phyloP scores from a whole-genome alignment of 2,113 vertebrate genomes.

The Cavia aperea region DNA sequence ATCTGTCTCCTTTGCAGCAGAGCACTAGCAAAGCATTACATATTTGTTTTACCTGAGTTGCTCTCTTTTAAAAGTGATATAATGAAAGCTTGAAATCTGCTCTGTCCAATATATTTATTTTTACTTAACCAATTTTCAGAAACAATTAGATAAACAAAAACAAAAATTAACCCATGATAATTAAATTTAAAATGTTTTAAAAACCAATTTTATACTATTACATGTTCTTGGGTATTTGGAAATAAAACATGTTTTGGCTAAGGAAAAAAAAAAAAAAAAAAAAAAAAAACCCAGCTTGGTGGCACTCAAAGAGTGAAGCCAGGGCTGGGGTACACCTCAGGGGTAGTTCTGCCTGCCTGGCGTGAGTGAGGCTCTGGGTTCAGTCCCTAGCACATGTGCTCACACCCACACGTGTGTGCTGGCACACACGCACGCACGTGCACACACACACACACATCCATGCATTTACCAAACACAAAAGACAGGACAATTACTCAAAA shows the following conservation, averaged over 20 bases:
- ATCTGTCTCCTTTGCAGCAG: slow-evolving; percentile 42
- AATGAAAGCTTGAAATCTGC: slow-evolving; percentile 42
- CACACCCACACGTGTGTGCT: not conserved
- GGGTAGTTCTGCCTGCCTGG: not conserved
- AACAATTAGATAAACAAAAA: slow-evolving; percentile 18
- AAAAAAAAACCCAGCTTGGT: slow-evolving; percentile 4
- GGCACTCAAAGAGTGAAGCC: slow-evolving; percentile 5
- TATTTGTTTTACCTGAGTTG: slow-evolving; percentile 48
- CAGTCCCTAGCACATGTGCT: not conserved
- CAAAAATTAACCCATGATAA: slow-evolving; percentile 58
- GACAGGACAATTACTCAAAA: slow-evolving; percentile 44
- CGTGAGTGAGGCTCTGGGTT: not conserved
- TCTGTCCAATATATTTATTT: slow-evolving; percentile 35
- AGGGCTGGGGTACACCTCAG: not conserved
- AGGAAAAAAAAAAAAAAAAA: slow-evolving; percentile 53
- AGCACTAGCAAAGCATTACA: slow-evolving; percentile 43
- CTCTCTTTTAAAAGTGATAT: slow-evolving; percentile 42
- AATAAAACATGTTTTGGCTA: slow-evolving; percentile 35
- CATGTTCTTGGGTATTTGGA: slow-evolving; percentile 52
- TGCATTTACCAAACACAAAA: slow-evolving; percentile 6
- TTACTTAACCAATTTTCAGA: slow-evolving; percentile 40
- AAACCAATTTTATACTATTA: slow-evolving; percentile 37
- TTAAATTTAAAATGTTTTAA: slow-evolving; percentile 52
- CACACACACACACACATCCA: not conserved
- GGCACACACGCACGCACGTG: fast-evolving